A percentile compares a stretch with the other conserved stretches of the same genome.
These are phyloP conservation scores for Ciconia stormi DNA, from an alignment of 2,113 vertebrate genomes.

Conservation along the genomic window DNA sequence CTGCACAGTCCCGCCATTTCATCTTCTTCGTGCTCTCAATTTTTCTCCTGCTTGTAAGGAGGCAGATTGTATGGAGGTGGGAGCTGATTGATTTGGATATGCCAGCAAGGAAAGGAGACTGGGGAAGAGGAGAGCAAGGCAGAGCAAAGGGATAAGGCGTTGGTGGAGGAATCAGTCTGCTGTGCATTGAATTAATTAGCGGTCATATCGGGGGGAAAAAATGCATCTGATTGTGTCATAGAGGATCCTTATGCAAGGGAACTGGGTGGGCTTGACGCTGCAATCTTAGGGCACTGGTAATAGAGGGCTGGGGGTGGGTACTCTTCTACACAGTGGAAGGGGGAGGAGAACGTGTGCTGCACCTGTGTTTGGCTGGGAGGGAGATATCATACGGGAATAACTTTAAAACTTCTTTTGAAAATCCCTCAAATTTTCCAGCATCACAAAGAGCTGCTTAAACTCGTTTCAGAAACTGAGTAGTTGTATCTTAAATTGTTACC, in stretches of 20 bases:
- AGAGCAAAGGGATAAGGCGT: not conserved
- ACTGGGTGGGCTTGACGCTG: not conserved
- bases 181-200: not conserved
- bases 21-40: rapidly evolving
- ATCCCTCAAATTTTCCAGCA: not conserved
- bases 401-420: not conserved
- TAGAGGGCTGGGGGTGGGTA: not conserved
- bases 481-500: not conserved
- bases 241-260: not conserved
- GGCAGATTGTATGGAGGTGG: not conserved
- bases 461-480: not conserved
- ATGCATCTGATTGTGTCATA: rapidly evolving
- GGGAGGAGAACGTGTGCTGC: rapidly evolving
- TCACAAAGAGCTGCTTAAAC: not conserved
- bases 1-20: not conserved
- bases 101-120: not conserved
- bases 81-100: not conserved
- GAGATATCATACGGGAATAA: not conserved
- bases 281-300: not conserved
- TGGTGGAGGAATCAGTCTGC: not conserved
- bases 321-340: not conserved
- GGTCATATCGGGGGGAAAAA: rapidly evolving
- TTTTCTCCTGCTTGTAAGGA: not conserved
- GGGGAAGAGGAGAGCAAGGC: not conserved
- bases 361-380: not conserved